phyloP scores from a whole-genome alignment of 2,888 invertebrate genomes.

The Drosophila imparisetae region DNA sequence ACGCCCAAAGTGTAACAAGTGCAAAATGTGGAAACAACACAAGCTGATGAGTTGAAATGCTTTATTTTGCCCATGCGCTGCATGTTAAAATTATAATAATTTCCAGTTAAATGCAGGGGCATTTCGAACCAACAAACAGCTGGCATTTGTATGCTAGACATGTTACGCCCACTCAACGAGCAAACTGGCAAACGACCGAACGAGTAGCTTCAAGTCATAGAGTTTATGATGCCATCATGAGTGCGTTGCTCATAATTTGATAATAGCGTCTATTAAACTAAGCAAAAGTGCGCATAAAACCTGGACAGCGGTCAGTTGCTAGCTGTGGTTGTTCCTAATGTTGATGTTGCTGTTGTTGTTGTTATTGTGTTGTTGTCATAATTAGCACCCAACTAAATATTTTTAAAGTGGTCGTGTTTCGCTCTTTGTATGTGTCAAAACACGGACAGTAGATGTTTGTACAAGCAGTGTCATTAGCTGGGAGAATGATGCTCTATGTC shows the following conservation, averaged over 20 bases:
- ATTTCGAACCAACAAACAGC: conserved; percentile 12
- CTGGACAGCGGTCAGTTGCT: conserved; percentile 20
- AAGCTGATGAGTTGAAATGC: conserved; percentile 12
- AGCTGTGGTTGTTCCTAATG: conserved; percentile 9
- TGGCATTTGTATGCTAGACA: conserved; percentile 50
- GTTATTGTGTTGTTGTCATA: conserved; percentile 45
- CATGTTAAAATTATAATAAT: conserved; percentile 50
- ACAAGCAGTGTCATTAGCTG: conserved; percentile 68
- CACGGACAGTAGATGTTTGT: conserved; percentile 37
- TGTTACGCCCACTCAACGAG: conserved; percentile 49
- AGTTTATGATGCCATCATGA: conserved; percentile 69
- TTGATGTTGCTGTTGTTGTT: conserved; percentile 34
- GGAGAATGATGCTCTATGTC: conserved; percentile 32
- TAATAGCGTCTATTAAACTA: conserved; percentile 72
- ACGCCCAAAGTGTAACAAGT: conserved; percentile 66
- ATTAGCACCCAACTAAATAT: conserved; percentile 76
- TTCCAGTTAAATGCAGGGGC: conserved; percentile 35
- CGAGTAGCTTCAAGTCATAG: conserved; percentile 25
- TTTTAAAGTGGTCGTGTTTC: conserved; percentile 58
- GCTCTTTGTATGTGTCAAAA: conserved; percentile 50
- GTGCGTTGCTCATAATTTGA: conserved; percentile 68
- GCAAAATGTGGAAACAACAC: conserved; percentile 51
- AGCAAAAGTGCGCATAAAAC: conserved; percentile 55
- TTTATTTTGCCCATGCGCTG: conserved; percentile 38
- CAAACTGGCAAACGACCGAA: neutral